Evolutionary conservation across 2,113 vertebrate species (phyloP), one percentile per base, ranked within the genome.

Genomic region (Strigops habroptila): DNA sequence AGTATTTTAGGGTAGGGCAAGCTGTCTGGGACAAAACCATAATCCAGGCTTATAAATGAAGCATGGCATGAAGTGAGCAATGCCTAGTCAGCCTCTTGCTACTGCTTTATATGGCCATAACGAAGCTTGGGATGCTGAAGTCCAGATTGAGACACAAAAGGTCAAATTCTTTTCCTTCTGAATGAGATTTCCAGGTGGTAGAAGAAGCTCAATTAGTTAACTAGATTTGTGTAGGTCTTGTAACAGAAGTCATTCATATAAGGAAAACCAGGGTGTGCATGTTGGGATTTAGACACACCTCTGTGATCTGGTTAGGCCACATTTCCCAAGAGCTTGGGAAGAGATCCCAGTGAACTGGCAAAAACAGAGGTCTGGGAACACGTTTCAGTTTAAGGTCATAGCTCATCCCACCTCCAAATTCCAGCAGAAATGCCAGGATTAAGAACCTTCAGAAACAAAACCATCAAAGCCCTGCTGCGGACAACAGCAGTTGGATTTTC

Each of bases 161-260:
- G 81, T 78, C 74, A 92, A 83, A 80, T 90, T 63, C 44, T 83
- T 93, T 85, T 68, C 28, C 31, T 65, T 65, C 62, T 62, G 31
- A 90, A 91, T 69, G 75, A 90, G 57, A 80, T 91, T 88, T 88
- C 73, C 93, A 96, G 80, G 77, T 65, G 68, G 64, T 25, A 52
- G 33, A 81, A 74, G 60, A 81, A 17, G 30, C 7, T 82, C 35
- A 21, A 11, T 46, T 49, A 59, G 39, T 84, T 75, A 65, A 86
- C 60, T 49, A 81, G 51, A 75, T 84, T 30, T 63, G 28, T 31
- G 30, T 53, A 49, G 44, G 64, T 68, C 65, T 49, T 37, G 49
- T 80, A 82, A 52, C 51, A 76, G 44, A 65, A 86, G 7, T 43
- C 4, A 49, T 35, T 88, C 6, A 0, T 0, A 21, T 39, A 13